phyloP scores from a whole-genome alignment of 2,113 vertebrate species.

The Callospermophilus lateralis region DNA sequence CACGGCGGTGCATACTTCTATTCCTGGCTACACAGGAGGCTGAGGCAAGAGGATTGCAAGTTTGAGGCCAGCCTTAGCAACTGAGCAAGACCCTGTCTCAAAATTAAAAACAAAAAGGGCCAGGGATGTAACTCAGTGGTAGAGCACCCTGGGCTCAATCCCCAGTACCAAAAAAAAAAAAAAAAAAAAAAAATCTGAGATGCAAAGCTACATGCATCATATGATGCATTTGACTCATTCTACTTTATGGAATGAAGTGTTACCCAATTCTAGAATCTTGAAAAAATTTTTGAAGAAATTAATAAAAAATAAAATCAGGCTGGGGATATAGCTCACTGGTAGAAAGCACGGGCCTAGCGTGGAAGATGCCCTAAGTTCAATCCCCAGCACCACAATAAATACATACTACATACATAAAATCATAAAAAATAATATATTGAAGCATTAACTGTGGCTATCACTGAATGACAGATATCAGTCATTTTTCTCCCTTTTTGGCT shows the following conservation, averaged over 20 bases:
- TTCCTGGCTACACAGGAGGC: neutral
- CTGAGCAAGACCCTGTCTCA: neutral
- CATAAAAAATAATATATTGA: neutral
- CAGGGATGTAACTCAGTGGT: neutral
- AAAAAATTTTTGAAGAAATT: too few species aligned
- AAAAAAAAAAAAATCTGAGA: neutral
- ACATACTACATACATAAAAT: neutral
- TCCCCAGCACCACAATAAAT: neutral
- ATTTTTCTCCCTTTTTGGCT: neutral
- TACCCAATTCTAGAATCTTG: too few species aligned
- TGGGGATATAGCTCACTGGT: neutral
- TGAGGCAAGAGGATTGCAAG: neutral
- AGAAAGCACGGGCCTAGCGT: neutral
- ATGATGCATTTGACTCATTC: too few species aligned
- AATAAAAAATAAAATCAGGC: too few species aligned
- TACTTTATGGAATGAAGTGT: too few species aligned
- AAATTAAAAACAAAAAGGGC: neutral
- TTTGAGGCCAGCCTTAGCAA: neutral
- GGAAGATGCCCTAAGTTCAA: neutral
- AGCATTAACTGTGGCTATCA: neutral
- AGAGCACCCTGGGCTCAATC: neutral
- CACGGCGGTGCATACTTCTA: too few species aligned
- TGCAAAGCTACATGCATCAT: too few species aligned
- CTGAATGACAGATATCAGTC: conserved; percentile 41
- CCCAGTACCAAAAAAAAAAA: neutral